Conservation (phyloP, 2,113 vertebrate species). For the Corythornis cristatus region DNA sequence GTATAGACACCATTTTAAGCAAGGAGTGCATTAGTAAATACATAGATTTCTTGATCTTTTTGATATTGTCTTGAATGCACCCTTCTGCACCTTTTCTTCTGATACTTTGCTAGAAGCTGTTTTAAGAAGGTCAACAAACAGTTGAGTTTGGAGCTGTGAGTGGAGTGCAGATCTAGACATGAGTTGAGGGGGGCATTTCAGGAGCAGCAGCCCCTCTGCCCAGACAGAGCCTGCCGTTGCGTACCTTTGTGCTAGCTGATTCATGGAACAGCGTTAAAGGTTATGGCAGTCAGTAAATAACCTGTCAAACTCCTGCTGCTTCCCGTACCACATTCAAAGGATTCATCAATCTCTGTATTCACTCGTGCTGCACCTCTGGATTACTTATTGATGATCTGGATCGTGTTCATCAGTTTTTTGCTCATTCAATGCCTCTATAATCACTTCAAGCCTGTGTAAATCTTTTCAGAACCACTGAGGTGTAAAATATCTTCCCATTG, state of each 20-base stretch:
- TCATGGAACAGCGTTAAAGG: slow-evolving; percentile 65
- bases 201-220: not conserved
- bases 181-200: slow-evolving; percentile 17
- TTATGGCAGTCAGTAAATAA: slow-evolving; percentile 72
- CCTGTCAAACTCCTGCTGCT: slow-evolving; percentile 67
- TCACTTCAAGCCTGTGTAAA: slow-evolving; percentile 57
- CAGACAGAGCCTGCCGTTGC: not conserved
- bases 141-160: not conserved
- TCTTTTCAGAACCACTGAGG: slow-evolving; percentile 49
- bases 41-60: not conserved
- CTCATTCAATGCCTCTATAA: slow-evolving; percentile 67
- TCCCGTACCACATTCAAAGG: slow-evolving; percentile 62
- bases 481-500: slow-evolving; percentile 45
- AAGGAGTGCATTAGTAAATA: not conserved
- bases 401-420: slow-evolving; percentile 56
- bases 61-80: not conserved
- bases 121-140: not conserved
- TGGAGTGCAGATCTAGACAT: not conserved
- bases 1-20: not conserved
- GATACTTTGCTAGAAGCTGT: not conserved
- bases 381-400: slow-evolving; percentile 67
- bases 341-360: slow-evolving; percentile 69
- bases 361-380: slow-evolving; percentile 64
- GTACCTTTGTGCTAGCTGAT: slow-evolving; percentile 50
- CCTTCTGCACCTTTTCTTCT: not conserved